Percentiles rank a stretch among this genome's conserved stretches.
phyloP scores from a whole-genome alignment of 2,888 invertebrate genomes.

The Mechanitis messenoides region DNA sequence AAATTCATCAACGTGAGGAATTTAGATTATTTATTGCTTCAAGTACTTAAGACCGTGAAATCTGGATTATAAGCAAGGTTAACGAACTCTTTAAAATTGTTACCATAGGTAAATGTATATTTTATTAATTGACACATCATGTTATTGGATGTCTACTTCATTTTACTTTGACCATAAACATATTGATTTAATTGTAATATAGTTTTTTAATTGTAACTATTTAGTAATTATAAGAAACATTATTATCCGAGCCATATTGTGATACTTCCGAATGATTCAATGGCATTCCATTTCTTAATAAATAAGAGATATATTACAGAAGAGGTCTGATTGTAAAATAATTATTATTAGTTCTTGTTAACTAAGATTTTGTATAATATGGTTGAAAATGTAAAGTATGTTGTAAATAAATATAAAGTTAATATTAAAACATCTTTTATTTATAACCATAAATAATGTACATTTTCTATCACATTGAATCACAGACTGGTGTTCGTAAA shows the following conservation, averaged over 20 bases:
- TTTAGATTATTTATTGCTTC: slow-evolving; percentile 67
- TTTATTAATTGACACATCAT: slow-evolving; percentile 17
- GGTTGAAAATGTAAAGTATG: slow-evolving; percentile 74
- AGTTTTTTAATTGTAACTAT: slow-evolving; percentile 25
- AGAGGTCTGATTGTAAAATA: slow-evolving; percentile 73
- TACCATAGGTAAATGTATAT: slow-evolving; percentile 61
- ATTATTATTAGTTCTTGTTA: slow-evolving; percentile 66
- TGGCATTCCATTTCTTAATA: slow-evolving; percentile 60
- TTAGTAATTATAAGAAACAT: slow-evolving; percentile 36
- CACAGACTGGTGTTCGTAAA: slow-evolving; percentile 16
- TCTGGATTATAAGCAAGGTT: slow-evolving; percentile 5
- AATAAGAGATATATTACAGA: slow-evolving; percentile 55
- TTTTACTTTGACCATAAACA: slow-evolving; percentile 16
- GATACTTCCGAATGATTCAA: slow-evolving; percentile 54
- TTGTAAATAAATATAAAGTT: slow-evolving; percentile 75
- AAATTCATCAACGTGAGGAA: slow-evolving; percentile 52
- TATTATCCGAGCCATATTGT: slow-evolving; percentile 56
- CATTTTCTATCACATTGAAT: slow-evolving; percentile 14
- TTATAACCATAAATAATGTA: slow-evolving; percentile 5
- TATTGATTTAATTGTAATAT: slow-evolving; percentile 9
- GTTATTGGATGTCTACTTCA: slow-evolving; percentile 10
- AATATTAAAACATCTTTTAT: slow-evolving; percentile 41
- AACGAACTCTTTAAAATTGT: slow-evolving; percentile 51
- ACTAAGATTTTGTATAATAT: slow-evolving; percentile 75
- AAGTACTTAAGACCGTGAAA: slow-evolving; percentile 22